Conservation (phyloP, 2,888 invertebrate species). For the Gisinianus flammeolus region DNA sequence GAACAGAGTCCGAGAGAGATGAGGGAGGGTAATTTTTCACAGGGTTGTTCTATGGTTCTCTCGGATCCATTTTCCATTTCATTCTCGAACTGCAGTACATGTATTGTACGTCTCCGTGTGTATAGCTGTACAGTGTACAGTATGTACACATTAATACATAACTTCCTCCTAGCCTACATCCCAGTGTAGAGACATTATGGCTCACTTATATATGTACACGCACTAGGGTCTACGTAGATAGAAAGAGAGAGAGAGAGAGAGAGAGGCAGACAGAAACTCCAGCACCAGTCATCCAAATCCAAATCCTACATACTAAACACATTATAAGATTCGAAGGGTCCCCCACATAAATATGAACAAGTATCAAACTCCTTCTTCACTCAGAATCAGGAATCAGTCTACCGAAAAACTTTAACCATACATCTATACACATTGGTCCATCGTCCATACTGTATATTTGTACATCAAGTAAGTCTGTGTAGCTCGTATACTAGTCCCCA, state of each 20-base stretch:
- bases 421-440: background rate
- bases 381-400: background rate
- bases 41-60: slow-evolving; percentile 35
- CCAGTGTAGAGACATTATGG: background rate
- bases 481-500: no score
- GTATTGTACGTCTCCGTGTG: background rate
- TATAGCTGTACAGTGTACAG: background rate
- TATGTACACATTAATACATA: background rate
- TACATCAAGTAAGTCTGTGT: no score
- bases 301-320: slow-evolving; percentile 1
- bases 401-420: background rate
- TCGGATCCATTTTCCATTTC: slow-evolving; percentile 38
- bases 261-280: background rate
- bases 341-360: slow-evolving; percentile 13
- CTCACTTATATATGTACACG: background rate
- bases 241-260: no score
- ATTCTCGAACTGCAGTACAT: slow-evolving; percentile 11
- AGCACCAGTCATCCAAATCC: slow-evolving; percentile 22
- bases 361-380: background rate
- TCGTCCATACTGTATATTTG: background rate
- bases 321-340: slow-evolving; percentile 3
- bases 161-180: background rate
- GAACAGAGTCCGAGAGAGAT: slow-evolving; percentile 44
- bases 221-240: slow-evolving; percentile 1
- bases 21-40: slow-evolving; percentile 57